A percentile compares a stretch with the other conserved stretches of the same genome.
Conservation (phyloP, 2,113 vertebrate genomes). For the Apteryx mantelli region DNA sequence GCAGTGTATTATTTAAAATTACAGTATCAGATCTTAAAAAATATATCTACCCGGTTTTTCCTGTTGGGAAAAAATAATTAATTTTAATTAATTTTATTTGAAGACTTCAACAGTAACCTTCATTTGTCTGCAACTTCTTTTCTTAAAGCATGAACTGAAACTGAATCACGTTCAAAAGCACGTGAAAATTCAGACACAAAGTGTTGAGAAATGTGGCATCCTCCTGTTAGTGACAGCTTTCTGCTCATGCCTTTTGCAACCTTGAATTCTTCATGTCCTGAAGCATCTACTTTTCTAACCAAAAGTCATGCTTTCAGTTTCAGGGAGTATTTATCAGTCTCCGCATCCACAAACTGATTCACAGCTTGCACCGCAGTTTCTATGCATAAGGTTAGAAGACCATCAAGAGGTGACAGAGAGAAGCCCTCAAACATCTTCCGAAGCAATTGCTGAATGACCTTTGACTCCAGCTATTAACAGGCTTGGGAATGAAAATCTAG, state of each 20-base stretch:
- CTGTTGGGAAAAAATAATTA: background rate
- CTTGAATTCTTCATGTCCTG: background rate
- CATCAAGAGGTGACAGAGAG: background rate
- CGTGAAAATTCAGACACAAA: background rate
- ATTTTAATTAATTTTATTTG: background rate
- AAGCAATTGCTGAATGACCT: conserved; percentile 26
- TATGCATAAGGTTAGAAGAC: background rate
- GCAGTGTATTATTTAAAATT: background rate
- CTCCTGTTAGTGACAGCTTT: background rate
- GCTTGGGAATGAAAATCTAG: background rate
- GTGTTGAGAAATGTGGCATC: background rate
- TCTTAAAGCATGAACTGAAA: background rate
- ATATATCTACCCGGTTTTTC: background rate
- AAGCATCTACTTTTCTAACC: background rate
- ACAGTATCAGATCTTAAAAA: background rate
- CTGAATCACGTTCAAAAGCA: background rate
- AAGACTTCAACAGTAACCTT: background rate
- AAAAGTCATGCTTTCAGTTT: background rate
- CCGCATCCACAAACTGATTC: background rate
- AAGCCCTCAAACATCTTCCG: background rate
- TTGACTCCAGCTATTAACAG: background rate
- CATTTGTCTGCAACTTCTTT: background rate
- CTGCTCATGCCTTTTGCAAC: background rate
- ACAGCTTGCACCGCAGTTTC: background rate
- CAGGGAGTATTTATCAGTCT: background rate